phyloP scores from a whole-genome alignment of 2,113 vertebrate genomes.

The Micronisus gabar region DNA sequence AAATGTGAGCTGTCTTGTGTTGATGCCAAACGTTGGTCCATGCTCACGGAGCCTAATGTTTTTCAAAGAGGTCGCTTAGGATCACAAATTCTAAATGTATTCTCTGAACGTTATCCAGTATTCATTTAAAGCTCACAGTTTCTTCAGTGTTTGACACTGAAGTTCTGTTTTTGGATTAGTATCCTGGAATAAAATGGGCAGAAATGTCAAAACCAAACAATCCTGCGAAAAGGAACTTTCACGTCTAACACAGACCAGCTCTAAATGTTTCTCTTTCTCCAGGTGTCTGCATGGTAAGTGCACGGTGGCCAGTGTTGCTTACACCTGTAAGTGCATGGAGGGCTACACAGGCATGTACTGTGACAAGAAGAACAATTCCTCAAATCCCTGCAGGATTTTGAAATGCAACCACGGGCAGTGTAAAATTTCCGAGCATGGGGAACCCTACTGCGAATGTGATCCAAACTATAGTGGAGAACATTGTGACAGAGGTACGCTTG shows the following conservation, averaged over 20 bases:
- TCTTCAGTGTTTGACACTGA: neutral
- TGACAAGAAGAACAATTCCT: slow-evolving; percentile 82
- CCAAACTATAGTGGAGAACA: slow-evolving; percentile 79
- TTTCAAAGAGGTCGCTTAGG: neutral
- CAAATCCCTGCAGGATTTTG: slow-evolving; percentile 79
- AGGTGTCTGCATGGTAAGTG: slow-evolving; percentile 90
- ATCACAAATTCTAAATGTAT: neutral
- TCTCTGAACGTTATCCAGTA: neutral
- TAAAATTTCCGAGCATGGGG: slow-evolving; percentile 78
- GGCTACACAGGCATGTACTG: slow-evolving; percentile 87
- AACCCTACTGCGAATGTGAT: slow-evolving; percentile 85
- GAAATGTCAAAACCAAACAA: neutral
- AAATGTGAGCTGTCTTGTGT: neutral
- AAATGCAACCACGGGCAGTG: slow-evolving; percentile 90
- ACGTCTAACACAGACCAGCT: neutral
- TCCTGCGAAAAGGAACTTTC: neutral
- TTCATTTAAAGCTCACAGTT: neutral
- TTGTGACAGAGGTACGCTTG: slow-evolving; percentile 85
- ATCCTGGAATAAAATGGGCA: neutral
- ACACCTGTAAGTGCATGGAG: slow-evolving; percentile 85
- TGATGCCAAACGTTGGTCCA: neutral
- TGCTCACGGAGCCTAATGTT: rapidly evolving
- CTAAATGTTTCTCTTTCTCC: slow-evolving; percentile 18
- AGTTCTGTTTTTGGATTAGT: neutral
- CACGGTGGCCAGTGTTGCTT: slow-evolving; percentile 72